Conservation (phyloP, 2,113 vertebrate genomes). For the Candoia aspera region DNA sequence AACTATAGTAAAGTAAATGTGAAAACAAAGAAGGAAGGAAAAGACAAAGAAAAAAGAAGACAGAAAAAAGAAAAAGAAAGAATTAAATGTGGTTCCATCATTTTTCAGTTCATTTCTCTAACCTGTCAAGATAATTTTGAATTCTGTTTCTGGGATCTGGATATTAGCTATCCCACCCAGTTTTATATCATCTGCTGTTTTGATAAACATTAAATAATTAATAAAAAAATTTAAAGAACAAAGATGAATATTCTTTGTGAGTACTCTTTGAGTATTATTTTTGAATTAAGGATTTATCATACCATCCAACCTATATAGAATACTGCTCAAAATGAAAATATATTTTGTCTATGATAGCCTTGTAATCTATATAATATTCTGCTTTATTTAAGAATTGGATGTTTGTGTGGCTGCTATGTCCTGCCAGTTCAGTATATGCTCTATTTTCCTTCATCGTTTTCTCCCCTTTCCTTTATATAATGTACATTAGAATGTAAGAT, state of each 20-base stretch:
- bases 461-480: neutral
- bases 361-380: neutral
- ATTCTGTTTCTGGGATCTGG: too few relatives aligned
- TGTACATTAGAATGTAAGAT: neutral
- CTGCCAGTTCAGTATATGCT: neutral
- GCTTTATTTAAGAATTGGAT: neutral
- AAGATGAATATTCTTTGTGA: neutral
- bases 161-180: too few relatives aligned
- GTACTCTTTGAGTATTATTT: neutral
- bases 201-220: neutral
- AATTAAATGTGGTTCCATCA: too few relatives aligned
- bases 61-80: too few relatives aligned
- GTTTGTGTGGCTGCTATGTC: neutral
- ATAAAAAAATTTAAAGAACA: neutral
- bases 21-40: too few relatives aligned
- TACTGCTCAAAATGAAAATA: neutral
- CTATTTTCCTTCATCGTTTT: neutral
- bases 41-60: too few relatives aligned
- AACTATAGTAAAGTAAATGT: too few relatives aligned
- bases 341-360: too few relatives aligned
- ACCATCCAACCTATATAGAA: neutral
- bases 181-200: neutral
- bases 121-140: too few relatives aligned
- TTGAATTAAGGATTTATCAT: neutral
- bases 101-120: too few relatives aligned